Evolutionary conservation across 2,797 vertebrate genomes (phyloP).

Genomic region (Schizothorax lantsangensis): DNA sequence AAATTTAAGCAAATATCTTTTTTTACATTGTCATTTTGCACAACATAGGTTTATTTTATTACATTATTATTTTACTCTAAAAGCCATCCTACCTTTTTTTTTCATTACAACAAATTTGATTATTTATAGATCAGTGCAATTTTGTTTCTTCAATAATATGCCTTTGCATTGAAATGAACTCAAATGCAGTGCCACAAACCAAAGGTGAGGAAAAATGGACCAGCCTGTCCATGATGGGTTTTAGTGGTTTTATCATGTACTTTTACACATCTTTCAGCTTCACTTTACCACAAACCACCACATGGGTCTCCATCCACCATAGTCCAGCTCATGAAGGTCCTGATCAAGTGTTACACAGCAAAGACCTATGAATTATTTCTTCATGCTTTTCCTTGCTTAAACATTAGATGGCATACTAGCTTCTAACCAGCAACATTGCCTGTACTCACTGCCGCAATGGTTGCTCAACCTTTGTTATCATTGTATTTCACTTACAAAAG

Average conservation of each 20-base stretch:
- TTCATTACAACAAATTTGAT: no score
- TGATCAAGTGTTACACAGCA: neutral
- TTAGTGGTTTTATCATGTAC: neutral
- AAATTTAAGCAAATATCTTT: neutral
- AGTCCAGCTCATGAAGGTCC: neutral
- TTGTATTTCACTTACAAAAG: neutral
- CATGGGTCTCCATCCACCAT: neutral
- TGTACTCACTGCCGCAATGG: neutral
- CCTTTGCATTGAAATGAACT: neutral
- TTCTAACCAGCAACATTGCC: neutral
- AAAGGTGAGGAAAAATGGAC: neutral
- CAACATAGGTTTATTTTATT: neutral
- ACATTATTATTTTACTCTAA: neutral
- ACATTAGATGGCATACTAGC: constrained; percentile 15
- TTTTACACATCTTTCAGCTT: neutral
- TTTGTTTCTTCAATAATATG: neutral
- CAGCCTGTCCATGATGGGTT: neutral
- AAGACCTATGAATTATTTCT: neutral
- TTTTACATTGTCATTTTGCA: neutral
- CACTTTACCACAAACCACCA: neutral
- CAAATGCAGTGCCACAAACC: neutral
- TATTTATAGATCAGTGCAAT: no score
- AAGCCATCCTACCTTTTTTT: no score
- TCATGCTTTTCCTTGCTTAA: neutral
- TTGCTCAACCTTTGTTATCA: neutral